Evolutionary conservation across 2,797 vertebrate genomes (phyloP).

Genomic region (Spinus pinus): DNA sequence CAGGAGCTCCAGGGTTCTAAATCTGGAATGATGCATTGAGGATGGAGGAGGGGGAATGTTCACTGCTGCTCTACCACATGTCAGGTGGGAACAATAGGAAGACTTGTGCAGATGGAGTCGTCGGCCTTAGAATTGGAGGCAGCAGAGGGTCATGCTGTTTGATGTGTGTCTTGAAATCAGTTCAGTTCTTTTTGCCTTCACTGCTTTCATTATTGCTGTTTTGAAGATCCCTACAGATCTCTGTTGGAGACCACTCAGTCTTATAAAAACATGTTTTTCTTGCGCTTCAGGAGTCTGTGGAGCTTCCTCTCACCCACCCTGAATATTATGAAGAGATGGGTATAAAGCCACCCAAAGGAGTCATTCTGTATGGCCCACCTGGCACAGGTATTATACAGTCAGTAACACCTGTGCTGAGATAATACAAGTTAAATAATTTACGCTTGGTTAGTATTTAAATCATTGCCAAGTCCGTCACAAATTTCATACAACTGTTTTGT

Average conservation of each 20-base stretch:
- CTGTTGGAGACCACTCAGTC: not conserved
- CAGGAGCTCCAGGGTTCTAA: not conserved
- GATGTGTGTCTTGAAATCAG: not conserved
- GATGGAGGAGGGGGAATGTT: not conserved
- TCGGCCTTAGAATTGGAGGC: not conserved
- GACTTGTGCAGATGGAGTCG: not conserved
- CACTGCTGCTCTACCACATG: not conserved
- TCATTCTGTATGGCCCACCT: slow-evolving; percentile 94
- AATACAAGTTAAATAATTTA: not conserved
- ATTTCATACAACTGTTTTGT: not conserved
- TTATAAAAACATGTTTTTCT: not conserved
- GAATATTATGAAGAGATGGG: slow-evolving; percentile 99
- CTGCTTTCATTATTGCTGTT: not conserved
- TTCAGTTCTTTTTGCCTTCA: not conserved
- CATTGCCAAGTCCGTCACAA: not conserved
- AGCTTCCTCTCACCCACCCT: slow-evolving; percentile 96
- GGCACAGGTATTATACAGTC: slow-evolving; percentile 85
- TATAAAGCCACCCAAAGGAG: slow-evolving; percentile 97
- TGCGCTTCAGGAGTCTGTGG: slow-evolving; percentile 89
- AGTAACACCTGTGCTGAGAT: not conserved
- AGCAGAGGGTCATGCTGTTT: not conserved
- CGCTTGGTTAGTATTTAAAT: not conserved
- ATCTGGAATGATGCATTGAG: not conserved
- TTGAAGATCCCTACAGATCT: not conserved
- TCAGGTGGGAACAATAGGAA: not conserved